phyloP scores from a whole-genome alignment of 2,888 invertebrate species.

The Chironomus riparius region DNA sequence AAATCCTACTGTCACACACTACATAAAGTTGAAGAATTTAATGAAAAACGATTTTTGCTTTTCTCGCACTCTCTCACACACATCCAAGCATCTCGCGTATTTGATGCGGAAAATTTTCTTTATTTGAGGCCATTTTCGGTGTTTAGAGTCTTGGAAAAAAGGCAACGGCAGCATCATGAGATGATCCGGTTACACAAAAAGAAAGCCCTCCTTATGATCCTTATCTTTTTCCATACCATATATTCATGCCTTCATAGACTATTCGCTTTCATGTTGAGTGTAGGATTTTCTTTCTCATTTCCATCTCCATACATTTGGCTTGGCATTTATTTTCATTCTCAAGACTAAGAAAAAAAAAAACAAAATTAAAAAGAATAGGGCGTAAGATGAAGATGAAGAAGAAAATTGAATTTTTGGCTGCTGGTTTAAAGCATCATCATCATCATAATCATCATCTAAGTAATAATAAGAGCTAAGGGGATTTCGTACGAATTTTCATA shows the following conservation, averaged over 20 bases:
- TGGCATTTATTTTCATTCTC: background rate
- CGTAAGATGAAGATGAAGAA: background rate
- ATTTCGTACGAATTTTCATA: background rate
- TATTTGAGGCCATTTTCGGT: background rate
- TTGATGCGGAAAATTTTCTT: background rate
- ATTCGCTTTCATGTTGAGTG: too few relatives aligned
- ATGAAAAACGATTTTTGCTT: background rate
- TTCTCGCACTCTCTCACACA: background rate
- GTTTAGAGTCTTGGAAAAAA: background rate
- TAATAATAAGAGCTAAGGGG: background rate
- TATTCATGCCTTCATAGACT: too few relatives aligned
- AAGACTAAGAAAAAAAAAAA: background rate
- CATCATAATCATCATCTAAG: background rate
- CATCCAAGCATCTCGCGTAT: background rate
- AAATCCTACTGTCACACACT: background rate
- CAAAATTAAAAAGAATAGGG: background rate
- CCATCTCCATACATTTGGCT: too few relatives aligned
- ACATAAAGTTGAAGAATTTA: too few relatives aligned
- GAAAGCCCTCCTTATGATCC: background rate
- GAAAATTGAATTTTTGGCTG: background rate
- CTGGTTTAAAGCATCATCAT: constrained; percentile 7
- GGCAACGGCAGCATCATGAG: background rate
- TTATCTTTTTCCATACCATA: background rate
- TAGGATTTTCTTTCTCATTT: too few relatives aligned
- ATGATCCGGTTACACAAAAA: constrained; percentile 4